Conservation (phyloP, 2,888 invertebrate species). For the Tanytarsus gracilentus region DNA sequence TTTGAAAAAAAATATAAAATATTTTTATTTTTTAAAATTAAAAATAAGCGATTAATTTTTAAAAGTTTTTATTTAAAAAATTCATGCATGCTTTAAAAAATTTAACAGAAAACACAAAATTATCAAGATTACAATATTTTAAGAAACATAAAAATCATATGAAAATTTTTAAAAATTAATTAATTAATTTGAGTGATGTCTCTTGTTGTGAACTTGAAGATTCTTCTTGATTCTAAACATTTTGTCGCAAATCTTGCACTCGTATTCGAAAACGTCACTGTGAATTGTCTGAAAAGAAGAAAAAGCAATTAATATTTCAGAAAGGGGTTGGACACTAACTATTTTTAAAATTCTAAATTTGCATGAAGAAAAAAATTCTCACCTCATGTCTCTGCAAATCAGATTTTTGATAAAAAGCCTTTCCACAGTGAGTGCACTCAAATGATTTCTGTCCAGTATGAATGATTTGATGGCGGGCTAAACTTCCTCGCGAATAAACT, state of each 20-base stretch:
- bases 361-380: neutral
- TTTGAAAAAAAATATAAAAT: no score
- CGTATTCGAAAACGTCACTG: neutral
- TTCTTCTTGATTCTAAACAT: conserved; percentile 19
- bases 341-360: neutral
- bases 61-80: no score
- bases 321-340: neutral
- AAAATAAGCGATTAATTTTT: no score
- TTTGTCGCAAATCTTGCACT: conserved; percentile 6
- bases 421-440: neutral
- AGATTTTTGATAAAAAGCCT: conserved; percentile 18
- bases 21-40: no score
- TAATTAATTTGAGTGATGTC: conserved; percentile 10
- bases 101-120: no score
- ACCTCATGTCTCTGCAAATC: conserved; percentile 3
- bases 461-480: conserved; percentile 13
- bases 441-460: conserved; percentile 6
- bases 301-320: neutral
- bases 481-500: neutral
- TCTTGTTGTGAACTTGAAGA: conserved; percentile 15
- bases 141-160: no score
- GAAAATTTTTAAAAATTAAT: no score
- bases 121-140: no score
- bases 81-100: no score
- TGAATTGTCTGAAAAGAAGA: conserved; percentile 8